Evolutionary conservation across 2,888 invertebrate species (phyloP).

Genomic region (Eulithis testata): DNA sequence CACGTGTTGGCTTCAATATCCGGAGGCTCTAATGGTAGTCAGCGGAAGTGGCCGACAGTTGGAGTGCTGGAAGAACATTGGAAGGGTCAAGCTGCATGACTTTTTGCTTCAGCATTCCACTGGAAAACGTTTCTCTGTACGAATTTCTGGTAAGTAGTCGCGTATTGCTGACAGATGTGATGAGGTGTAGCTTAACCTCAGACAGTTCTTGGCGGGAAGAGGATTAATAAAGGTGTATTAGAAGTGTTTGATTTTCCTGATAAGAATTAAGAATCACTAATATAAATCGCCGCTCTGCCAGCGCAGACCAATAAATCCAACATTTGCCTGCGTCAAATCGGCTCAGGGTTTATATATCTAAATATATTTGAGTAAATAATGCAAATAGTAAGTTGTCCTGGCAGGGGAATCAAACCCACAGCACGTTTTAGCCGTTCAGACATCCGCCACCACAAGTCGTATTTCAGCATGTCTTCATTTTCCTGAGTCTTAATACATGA

Average conservation of each 20-base stretch:
- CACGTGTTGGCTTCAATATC: slow-evolving; percentile 32
- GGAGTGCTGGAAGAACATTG: slow-evolving; percentile 12
- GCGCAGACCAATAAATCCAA: too few relatives aligned
- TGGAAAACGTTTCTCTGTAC: neutral
- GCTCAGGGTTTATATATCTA: too few relatives aligned
- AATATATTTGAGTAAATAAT: too few relatives aligned
- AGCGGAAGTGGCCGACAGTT: slow-evolving; percentile 21
- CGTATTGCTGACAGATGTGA: slow-evolving; percentile 1
- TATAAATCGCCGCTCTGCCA: too few relatives aligned
- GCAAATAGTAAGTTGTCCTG: too few relatives aligned
- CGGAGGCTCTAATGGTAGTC: slow-evolving; percentile 19
- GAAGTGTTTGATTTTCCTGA: slow-evolving; percentile 11
- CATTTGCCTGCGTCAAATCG: too few relatives aligned
- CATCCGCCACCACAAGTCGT: too few relatives aligned
- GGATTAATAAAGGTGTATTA: slow-evolving; percentile 10
- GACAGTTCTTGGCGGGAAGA: slow-evolving; percentile 1
- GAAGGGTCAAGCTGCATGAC: slow-evolving; percentile 4
- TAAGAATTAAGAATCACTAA: slow-evolving; percentile 5
- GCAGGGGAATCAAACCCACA: too few relatives aligned
- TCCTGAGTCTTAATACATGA: too few relatives aligned
- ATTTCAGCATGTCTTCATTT: too few relatives aligned
- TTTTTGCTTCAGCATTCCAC: neutral
- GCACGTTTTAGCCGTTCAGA: too few relatives aligned
- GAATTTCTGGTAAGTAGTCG: neutral
- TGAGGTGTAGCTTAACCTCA: slow-evolving; percentile 2